phyloP scores from a whole-genome alignment of 2,113 vertebrate species.

The Eidolon helvum region DNA sequence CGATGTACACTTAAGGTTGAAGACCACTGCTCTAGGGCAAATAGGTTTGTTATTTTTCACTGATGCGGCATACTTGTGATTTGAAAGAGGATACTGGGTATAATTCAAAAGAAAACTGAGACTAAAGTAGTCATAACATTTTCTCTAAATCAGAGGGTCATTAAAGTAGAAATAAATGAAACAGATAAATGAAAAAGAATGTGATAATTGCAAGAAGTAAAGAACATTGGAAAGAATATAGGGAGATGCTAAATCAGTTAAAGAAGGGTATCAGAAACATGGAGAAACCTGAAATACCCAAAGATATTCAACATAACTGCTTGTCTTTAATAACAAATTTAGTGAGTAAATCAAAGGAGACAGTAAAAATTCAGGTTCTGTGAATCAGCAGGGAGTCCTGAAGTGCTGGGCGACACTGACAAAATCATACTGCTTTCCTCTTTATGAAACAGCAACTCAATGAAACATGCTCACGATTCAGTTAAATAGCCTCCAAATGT shows the following conservation, averaged over 20 bases:
- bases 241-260: conserved; percentile 77
- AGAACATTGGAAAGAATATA: conserved; percentile 76
- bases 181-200: conserved; percentile 52
- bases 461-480: neutral
- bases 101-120: neutral
- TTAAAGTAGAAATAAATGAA: conserved; percentile 47
- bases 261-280: conserved; percentile 69
- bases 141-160: conserved; percentile 62
- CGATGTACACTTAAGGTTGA: neutral
- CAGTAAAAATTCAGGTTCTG: neutral
- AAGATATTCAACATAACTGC: neutral
- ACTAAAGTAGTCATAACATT: conserved; percentile 27
- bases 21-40: no score
- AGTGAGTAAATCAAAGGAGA: neutral
- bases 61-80: no score
- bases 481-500: neutral
- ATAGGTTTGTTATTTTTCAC: neutral
- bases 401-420: fast-evolving
- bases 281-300: conserved; percentile 62
- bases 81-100: neutral
- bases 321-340: neutral
- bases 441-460: neutral
- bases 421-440: neutral
- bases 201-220: conserved; percentile 78
- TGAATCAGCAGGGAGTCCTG: neutral